Evolutionary conservation across 2,113 vertebrate genomes (phyloP).

Genomic region (Stigmatopora nigra): DNA sequence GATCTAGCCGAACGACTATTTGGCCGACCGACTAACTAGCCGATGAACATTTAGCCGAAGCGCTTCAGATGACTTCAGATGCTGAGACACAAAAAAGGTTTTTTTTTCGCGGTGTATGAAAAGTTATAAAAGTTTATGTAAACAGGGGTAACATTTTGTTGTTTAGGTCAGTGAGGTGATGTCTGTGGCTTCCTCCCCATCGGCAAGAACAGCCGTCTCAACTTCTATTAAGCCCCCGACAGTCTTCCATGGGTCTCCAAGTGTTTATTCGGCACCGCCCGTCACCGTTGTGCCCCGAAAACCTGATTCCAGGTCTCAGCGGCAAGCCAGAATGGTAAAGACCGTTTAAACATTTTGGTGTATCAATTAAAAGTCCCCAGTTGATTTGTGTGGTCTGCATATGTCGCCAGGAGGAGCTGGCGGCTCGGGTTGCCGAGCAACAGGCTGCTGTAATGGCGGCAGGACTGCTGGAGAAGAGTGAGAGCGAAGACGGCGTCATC

Average conservation of each 20-base stretch:
- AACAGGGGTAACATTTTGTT: background rate
- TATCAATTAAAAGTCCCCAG: background rate
- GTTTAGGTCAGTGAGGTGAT: slow-evolving; percentile 61
- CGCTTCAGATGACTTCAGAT: no score
- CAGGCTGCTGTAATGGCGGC: slow-evolving; percentile 68
- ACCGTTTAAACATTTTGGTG: background rate
- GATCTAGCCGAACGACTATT: no score
- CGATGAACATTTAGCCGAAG: no score
- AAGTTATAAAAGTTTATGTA: no score
- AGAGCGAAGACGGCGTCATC: slow-evolving; percentile 70
- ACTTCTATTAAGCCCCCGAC: slow-evolving; percentile 64
- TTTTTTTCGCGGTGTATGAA: no score
- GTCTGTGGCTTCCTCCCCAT: slow-evolving; percentile 44
- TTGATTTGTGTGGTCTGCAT: background rate
- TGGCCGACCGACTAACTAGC: no score
- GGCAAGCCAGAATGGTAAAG: slow-evolving; percentile 71
- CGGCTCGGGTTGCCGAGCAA: slow-evolving; percentile 69
- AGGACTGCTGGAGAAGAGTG: slow-evolving; percentile 71
- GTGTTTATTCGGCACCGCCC: slow-evolving; percentile 72
- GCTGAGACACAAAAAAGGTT: no score
- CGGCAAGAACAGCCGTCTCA: slow-evolving; percentile 47
- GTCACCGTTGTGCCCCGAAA: slow-evolving; percentile 47
- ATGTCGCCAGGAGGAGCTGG: slow-evolving; percentile 69
- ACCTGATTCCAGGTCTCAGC: slow-evolving; percentile 60
- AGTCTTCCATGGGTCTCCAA: slow-evolving; percentile 77